phyloP scores from a whole-genome alignment of 2,888 invertebrate species.

The Leptinotarsa peninsularis region DNA sequence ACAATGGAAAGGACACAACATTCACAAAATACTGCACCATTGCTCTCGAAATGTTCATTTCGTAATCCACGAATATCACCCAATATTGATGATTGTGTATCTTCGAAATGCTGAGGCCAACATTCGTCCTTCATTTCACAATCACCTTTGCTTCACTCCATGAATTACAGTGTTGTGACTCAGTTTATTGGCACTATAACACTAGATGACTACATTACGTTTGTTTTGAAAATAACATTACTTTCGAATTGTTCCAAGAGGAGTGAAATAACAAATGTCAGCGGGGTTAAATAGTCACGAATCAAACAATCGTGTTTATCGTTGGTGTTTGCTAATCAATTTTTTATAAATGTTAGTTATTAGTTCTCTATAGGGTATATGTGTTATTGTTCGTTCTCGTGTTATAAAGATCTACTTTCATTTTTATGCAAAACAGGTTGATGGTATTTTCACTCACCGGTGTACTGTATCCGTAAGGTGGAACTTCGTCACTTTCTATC shows the following conservation, averaged over 20 bases:
- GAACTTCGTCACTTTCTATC: slow-evolving; percentile 15
- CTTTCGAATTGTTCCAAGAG: slow-evolving; percentile 37
- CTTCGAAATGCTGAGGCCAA: slow-evolving; percentile 5
- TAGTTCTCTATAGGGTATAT: slow-evolving; percentile 25
- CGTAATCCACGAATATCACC: not conserved
- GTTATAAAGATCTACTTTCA: slow-evolving; percentile 30
- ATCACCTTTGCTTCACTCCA: not conserved
- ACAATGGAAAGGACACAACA: too few relatives aligned
- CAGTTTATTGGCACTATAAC: not conserved
- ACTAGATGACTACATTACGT: slow-evolving; percentile 17
- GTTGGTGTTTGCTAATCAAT: slow-evolving; percentile 31
- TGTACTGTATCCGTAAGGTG: slow-evolving; percentile 16
- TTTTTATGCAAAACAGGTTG: slow-evolving; percentile 34
- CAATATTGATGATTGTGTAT: not conserved
- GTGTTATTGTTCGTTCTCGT: slow-evolving; percentile 23
- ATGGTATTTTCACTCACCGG: slow-evolving; percentile 24
- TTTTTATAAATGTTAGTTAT: slow-evolving; percentile 28
- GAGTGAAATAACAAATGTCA: slow-evolving; percentile 42
- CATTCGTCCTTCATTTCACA: not conserved
- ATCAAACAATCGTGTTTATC: slow-evolving; percentile 35
- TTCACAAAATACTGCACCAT: not conserved
- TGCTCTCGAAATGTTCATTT: not conserved
- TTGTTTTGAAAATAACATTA: slow-evolving; percentile 30
- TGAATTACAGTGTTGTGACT: not conserved
- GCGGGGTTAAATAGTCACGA: slow-evolving; percentile 38